Percentiles rank a stretch among this genome's conserved stretches.
Conservation (phyloP, 2,888 invertebrate species). For the Drosophila infuscata region DNA sequence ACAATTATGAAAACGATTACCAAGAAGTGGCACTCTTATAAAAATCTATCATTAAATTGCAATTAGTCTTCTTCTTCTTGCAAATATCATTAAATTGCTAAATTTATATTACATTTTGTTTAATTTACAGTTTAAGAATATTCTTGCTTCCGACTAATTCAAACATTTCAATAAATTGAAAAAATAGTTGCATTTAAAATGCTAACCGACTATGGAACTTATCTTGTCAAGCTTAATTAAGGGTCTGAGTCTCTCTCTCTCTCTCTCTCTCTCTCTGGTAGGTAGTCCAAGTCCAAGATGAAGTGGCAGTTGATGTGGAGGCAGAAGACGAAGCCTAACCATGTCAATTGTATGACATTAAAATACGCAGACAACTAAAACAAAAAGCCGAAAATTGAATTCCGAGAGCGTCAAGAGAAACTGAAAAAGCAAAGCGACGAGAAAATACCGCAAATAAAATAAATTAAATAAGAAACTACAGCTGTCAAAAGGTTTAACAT, state of each 20-base stretch:
- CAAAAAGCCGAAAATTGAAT: constrained; percentile 68
- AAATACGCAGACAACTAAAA: constrained; percentile 65
- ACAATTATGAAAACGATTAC: neutral
- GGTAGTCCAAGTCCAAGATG: constrained; percentile 12
- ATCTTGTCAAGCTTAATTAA: constrained; percentile 75
- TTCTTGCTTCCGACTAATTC: neutral
- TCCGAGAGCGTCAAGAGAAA: constrained; percentile 48
- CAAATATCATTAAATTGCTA: neutral
- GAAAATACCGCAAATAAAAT: constrained; percentile 79
- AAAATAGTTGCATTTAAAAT: constrained; percentile 39
- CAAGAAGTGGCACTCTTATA: neutral
- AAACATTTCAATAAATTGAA: neutral
- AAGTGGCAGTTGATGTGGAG: constrained; percentile 3
- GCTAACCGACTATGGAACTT: constrained; percentile 36
- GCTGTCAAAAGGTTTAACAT: constrained; percentile 80
- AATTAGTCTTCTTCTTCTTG: neutral
- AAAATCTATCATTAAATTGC: neutral
- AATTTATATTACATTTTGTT: neutral
- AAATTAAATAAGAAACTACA: constrained; percentile 81
- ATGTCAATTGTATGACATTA: constrained; percentile 76
- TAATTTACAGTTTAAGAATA: neutral
- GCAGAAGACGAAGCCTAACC: constrained; percentile 56
- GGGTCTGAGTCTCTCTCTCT: constrained; percentile 21
- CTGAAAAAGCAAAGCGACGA: constrained; percentile 47
- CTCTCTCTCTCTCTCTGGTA: constrained; percentile 1